Evolutionary conservation across 2,113 vertebrate genomes (phyloP).

Genomic region (Cacatua alba): DNA sequence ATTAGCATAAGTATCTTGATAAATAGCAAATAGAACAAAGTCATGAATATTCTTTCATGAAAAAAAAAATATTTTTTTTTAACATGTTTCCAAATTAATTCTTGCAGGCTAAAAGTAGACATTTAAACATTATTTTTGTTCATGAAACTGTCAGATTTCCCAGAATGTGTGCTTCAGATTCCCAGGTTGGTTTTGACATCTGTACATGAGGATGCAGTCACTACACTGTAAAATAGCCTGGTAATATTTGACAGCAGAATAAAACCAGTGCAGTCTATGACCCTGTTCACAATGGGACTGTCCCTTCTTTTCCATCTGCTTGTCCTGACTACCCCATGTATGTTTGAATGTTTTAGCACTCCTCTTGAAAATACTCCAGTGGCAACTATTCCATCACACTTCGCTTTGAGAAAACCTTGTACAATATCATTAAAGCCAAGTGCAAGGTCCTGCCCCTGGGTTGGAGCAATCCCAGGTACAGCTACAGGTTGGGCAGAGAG

Average conservation of each 20-base stretch:
- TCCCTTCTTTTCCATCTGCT: background rate
- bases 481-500: background rate
- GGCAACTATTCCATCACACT: background rate
- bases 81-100: background rate
- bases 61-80: background rate
- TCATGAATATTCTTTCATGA: background rate
- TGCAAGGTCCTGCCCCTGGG: background rate
- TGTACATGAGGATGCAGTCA: background rate
- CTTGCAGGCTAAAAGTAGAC: background rate
- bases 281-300: background rate
- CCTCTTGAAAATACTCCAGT: background rate
- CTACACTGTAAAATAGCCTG: background rate
- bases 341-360: background rate
- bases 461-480: background rate
- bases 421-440: background rate
- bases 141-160: background rate
- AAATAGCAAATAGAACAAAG: background rate
- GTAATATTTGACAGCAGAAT: background rate
- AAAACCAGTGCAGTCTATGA: fast-evolving
- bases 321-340: background rate
- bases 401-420: background rate
- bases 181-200: background rate
- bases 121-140: background rate
- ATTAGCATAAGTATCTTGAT: background rate
- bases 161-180: background rate